phyloP scores from a whole-genome alignment of 1,140 invertebrate genomes.

The Drosophila arizonae region DNA sequence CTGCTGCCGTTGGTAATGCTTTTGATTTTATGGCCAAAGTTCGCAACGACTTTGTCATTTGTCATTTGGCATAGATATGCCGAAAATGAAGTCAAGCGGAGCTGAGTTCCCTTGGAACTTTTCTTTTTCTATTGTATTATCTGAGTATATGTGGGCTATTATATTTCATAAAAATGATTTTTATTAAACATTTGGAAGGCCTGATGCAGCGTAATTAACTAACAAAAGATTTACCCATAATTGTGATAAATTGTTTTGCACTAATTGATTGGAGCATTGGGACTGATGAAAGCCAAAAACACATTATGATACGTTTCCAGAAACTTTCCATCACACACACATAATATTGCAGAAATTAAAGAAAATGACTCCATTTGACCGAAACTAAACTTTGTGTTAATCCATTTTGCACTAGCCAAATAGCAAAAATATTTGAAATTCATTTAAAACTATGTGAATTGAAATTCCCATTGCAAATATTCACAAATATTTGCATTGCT shows the following conservation, averaged over 20 bases:
- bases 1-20: neutral
- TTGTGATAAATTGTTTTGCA: conserved; percentile 60
- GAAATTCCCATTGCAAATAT: neutral
- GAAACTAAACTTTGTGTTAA: neutral
- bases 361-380: neutral
- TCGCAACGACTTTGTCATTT: conserved; percentile 64
- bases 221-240: conserved; percentile 46
- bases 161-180: conserved; percentile 40
- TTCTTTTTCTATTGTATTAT: conserved; percentile 49
- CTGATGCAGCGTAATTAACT: conserved; percentile 22
- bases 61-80: conserved; percentile 51
- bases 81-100: conserved; percentile 61
- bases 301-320: conserved; percentile 3
- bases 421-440: neutral
- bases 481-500: neutral
- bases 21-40: conserved; percentile 63
- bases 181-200: conserved; percentile 34
- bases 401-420: neutral
- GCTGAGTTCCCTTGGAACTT: conserved; percentile 56
- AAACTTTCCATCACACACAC: neutral
- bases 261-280: conserved; percentile 35
- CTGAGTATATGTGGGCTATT: conserved; percentile 36
- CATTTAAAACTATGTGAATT: neutral
- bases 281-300: conserved; percentile 17
- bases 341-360: neutral